Percentiles rank a stretch among this genome's conserved stretches.
Evolutionary conservation across 2,888 invertebrate species (phyloP).

Genomic region (Allophyes oxyacanthae): DNA sequence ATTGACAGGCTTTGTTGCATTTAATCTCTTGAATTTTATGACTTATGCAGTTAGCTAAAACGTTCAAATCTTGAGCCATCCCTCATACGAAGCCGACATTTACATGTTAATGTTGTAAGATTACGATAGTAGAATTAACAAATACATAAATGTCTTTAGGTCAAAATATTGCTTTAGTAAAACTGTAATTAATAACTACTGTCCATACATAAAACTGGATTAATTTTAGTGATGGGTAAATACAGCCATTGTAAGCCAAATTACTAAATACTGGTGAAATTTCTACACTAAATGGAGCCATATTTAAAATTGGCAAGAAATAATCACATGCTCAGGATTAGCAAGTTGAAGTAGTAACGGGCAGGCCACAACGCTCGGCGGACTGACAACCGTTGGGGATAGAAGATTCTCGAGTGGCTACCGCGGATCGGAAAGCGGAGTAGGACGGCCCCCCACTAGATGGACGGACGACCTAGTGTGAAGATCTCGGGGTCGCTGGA

Average conservation of each 20-base stretch:
- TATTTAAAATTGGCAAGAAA: constrained; percentile 39
- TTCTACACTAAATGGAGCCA: neutral
- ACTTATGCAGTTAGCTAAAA: neutral
- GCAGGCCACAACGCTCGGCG: too few relatives aligned
- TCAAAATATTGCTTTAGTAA: constrained; percentile 5
- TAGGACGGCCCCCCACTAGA: too few relatives aligned
- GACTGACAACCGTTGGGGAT: too few relatives aligned
- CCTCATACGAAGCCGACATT: constrained; percentile 3
- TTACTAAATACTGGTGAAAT: constrained; percentile 5
- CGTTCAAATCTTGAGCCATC: constrained; percentile 10
- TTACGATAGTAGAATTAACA: neutral
- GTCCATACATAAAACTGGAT: too few relatives aligned
- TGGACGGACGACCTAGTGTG: too few relatives aligned
- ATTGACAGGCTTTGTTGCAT: too few relatives aligned
- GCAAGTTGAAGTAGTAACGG: too few relatives aligned
- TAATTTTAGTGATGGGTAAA: neutral
- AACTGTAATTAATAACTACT: neutral
- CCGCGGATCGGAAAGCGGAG: too few relatives aligned
- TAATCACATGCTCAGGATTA: too few relatives aligned
- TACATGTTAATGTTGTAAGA: constrained; percentile 3
- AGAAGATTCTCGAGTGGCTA: too few relatives aligned
- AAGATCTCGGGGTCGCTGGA: too few relatives aligned
- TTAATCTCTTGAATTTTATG: neutral
- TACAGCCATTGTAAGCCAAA: neutral
- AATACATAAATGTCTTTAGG: constrained; percentile 8